A percentile compares a stretch with the other conserved stretches of the same genome.
Conservation (phyloP, 2,113 vertebrate species). For the Equus przewalskii region DNA sequence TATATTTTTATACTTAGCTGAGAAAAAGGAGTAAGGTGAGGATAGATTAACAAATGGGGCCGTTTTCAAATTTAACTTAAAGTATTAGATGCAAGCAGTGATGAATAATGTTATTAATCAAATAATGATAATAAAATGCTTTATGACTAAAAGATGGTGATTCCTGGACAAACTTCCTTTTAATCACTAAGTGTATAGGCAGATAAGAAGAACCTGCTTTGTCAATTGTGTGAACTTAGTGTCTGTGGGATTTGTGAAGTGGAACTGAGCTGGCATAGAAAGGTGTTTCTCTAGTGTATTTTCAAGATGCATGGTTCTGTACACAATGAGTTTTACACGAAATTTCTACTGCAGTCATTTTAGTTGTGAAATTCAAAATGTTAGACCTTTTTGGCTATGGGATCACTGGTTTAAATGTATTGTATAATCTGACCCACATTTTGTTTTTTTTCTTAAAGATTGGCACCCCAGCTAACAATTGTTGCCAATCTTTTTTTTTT, state of each 20-base stretch:
- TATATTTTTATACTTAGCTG: not conserved
- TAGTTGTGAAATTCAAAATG: not conserved
- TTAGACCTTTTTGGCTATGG: not conserved
- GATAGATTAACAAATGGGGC: not conserved
- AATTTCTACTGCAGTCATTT: not conserved
- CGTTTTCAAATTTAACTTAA: slow-evolving; percentile 19
- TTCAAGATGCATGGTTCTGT: not conserved
- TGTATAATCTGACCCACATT: not conserved
- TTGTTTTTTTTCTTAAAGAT: not conserved
- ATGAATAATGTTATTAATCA: not conserved
- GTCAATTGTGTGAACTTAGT: not conserved
- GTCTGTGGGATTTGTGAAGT: not conserved
- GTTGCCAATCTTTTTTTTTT: no score
- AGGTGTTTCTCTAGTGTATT: not conserved
- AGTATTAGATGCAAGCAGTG: not conserved
- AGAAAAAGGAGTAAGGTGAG: not conserved
- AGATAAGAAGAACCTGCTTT: not conserved
- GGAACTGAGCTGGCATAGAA: not conserved
- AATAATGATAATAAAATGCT: not conserved
- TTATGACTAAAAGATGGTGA: not conserved
- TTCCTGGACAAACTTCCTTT: not conserved
- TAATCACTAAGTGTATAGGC: not conserved
- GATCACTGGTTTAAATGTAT: not conserved
- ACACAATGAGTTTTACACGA: not conserved
- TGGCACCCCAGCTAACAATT: no score